These are phyloP conservation scores for Zophobas atratus DNA, from an alignment of 1,140 invertebrate species.

Conservation along the genomic window DNA sequence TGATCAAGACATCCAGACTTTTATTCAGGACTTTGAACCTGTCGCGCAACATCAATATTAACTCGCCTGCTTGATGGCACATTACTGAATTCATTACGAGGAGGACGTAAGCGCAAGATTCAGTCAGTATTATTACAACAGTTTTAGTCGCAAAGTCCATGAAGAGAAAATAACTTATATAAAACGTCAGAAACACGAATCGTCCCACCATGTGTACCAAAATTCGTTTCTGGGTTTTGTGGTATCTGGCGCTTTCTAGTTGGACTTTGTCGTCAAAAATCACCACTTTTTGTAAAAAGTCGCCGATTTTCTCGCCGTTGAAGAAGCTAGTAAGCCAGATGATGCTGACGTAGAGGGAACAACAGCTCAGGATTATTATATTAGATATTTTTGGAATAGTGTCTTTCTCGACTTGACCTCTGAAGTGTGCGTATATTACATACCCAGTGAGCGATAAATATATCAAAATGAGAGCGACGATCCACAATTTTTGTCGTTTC, in stretches of 20 bases:
- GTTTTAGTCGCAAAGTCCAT: neutral
- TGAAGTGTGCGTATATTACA: no score
- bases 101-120: neutral
- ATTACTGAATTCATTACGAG: neutral
- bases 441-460: neutral
- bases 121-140: neutral
- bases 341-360: neutral
- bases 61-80: neutral
- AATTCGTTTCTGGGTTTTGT: neutral
- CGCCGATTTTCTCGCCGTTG: neutral
- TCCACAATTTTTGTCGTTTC: neutral
- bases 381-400: no score
- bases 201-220: neutral
- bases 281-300: neutral
- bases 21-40: neutral
- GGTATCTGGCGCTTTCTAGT: neutral
- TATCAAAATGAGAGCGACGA: neutral
- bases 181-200: neutral
- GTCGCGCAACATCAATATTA: neutral
- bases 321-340: neutral
- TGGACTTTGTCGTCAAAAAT: neutral
- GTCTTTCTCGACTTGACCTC: no score
- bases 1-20: neutral
- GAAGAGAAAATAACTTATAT: neutral
- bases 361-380: neutral